These are phyloP conservation scores for Maniola hyperantus DNA, from an alignment of 2,888 invertebrate species.

Conservation along the genomic window DNA sequence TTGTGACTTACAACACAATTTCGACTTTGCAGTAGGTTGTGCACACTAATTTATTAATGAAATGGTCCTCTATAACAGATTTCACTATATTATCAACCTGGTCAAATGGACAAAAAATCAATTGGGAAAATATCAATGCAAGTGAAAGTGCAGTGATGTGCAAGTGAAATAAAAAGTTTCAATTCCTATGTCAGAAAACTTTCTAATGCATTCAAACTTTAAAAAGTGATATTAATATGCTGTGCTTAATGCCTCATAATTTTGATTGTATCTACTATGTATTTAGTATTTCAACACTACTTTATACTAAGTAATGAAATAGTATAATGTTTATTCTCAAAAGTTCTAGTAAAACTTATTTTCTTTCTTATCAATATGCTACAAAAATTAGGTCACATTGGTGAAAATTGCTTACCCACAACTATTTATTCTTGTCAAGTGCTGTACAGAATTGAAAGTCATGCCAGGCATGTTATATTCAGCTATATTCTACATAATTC, in stretches of 20 bases:
- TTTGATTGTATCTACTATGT: too few species aligned
- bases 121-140: slow-evolving; percentile 1
- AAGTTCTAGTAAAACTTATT: background rate
- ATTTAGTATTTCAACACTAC: too few species aligned
- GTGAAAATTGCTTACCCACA: background rate
- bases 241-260: too few species aligned
- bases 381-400: too few species aligned
- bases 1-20: background rate
- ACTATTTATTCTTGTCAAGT: background rate
- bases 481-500: too few species aligned
- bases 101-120: background rate
- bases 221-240: too few species aligned
- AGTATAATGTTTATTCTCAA: too few species aligned
- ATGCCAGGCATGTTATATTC: background rate
- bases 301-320: too few species aligned
- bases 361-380: background rate
- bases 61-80: background rate
- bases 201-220: background rate
- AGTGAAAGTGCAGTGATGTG: slow-evolving; percentile 8
- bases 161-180: background rate
- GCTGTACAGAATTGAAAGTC: too few species aligned
- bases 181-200: background rate
- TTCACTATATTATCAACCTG: background rate
- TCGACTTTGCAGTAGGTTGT: background rate
- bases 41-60: background rate